Base-by-base conservation (phyloP, 2,797 vertebrate species). In the Hippocampus kuda region DNA sequence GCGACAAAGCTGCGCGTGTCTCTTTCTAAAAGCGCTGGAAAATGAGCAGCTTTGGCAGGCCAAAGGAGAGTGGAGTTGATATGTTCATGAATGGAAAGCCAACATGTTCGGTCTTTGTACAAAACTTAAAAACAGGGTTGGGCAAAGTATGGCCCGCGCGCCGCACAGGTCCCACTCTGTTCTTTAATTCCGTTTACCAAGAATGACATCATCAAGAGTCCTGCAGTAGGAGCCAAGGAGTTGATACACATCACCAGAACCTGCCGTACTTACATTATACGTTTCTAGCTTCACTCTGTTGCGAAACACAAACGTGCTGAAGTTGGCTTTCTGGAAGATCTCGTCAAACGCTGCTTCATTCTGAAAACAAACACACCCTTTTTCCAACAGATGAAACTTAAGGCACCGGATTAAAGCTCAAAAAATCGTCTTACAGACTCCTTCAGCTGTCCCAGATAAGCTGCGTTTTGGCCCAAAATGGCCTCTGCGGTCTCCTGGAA, bases 401-500 rank as follows among this genome's bases (percentile, higher is more conserved):
- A n/a, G 3, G 46, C 15, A 12, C 11, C 46, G 15, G 41, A 1
- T 22, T 41, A 5, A 24, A 2, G 42, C 63, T 69, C 54, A 67
- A 72, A 71, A 64, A 4, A n/a, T 4, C 24, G 7, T 27, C 87
- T 91, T 75, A 98, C 97, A 71, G 96, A 95, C 64, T 97, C 97
- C 83, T 93, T 97, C 68, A 98, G 89, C 70, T 98, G 95, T 67
- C 97, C 97, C 27, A 99, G 86, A 77, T 95, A 94, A 76, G 91
- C 88, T 4, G 94, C 81, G 0, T 89, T 97, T 77, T 98, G 95
- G 68, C 97, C 95, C 67, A 99, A 90, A 79, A 99, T 93, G 71
- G 92, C 86, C 87, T 99, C 97, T 2, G 95, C 95, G 56, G 90
- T 85, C 60, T 98, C 96, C 83, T 98, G 97, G 90, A 99, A 99